Evolutionary conservation across 1,140 invertebrate genomes (phyloP), one percentile per base, ranked within the genome.

Genomic region (Drosophila mauritiana): DNA sequence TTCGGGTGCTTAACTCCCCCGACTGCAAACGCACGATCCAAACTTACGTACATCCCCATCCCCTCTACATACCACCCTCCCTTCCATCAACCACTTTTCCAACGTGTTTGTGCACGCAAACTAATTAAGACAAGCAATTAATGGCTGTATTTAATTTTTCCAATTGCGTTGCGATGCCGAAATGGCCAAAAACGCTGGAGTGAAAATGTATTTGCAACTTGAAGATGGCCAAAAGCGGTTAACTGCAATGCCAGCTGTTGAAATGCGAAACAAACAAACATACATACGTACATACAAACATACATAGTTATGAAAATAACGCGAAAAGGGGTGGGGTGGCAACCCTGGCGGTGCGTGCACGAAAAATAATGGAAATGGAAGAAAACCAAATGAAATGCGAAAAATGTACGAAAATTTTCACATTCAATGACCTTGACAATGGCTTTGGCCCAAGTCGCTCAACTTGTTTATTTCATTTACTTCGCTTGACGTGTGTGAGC

Each of bases 341-440:
- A 40, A 42, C 52, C 37, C 43, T 61, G 52, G 63, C 45, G 7
- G 39, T 65, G 52, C 56, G 52, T 73, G 73, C 55, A 84, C 79
- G 45, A 25, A 64, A 67, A 51, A 49, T 63, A 65, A 68, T 68
- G 52, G 43, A 70, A 70, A 70, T 70, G 67, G 42, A 70, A 70
- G 53, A 76, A 54, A 83, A 73, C 61, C 61, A 70, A 74, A 86
- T 85, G 78, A 85, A 85, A 85, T 80, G 81, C 67, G 56, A 85
- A 83, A 82, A 83, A 70, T 64, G 12, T 73, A 81, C 65, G 68
- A 73, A 82, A 80, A 81, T 74, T 80, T 85, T 80, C 77, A 68
- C 81, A 85, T 85, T 86, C 81, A 85, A 85, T 86, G 81, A 85
- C 81, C 81, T 85, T 85, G 82, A 85, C 81, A 85, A 85, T 85